Percentiles rank a stretch among this genome's conserved stretches.
These are phyloP conservation scores for Strongylocentrotus purpuratus DNA, from an alignment of 35 echinoderm and acorn worm genomes.

Conservation along the genomic window DNA sequence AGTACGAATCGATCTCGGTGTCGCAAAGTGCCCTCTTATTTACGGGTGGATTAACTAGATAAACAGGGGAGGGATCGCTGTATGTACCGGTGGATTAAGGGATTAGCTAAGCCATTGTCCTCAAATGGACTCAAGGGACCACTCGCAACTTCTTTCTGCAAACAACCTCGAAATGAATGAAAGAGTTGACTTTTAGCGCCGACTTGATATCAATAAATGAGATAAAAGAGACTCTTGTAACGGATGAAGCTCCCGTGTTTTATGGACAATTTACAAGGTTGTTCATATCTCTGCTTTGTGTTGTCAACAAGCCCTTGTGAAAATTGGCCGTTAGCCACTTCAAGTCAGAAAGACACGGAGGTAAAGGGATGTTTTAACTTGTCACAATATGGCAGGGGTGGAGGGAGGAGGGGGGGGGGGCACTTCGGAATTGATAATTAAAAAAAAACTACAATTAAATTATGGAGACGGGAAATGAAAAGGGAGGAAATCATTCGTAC, in stretches of 20 bases:
- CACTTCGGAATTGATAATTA: too few relatives aligned
- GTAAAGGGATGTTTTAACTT: too few relatives aligned
- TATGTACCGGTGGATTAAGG: conserved; percentile 30
- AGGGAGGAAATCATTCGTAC: too few relatives aligned
- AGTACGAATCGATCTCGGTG: background rate
- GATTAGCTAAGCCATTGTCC: conserved; percentile 44
- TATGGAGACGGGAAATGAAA: too few relatives aligned
- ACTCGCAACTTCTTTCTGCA: background rate
- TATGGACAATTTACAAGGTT: background rate
- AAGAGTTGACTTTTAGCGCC: conserved; percentile 31
- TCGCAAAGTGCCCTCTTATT: conserved; percentile 28
- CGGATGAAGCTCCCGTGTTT: background rate
- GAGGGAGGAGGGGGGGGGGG: too few relatives aligned
- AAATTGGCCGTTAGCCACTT: background rate
- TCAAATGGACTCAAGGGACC: background rate
- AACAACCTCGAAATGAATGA: background rate
- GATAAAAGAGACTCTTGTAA: background rate
- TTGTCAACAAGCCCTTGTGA: background rate
- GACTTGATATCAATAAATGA: conserved; percentile 34
- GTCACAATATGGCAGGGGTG: too few relatives aligned
- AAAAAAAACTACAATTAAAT: too few relatives aligned
- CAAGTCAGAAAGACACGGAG: background rate
- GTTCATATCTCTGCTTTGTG: background rate
- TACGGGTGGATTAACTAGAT: conserved; percentile 37
- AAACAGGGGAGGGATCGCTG: conserved; percentile 15